A percentile compares a stretch with the other conserved stretches of the same genome.
Conservation (phyloP, 2,797 vertebrate genomes). For the Loriculus beryllinus region DNA sequence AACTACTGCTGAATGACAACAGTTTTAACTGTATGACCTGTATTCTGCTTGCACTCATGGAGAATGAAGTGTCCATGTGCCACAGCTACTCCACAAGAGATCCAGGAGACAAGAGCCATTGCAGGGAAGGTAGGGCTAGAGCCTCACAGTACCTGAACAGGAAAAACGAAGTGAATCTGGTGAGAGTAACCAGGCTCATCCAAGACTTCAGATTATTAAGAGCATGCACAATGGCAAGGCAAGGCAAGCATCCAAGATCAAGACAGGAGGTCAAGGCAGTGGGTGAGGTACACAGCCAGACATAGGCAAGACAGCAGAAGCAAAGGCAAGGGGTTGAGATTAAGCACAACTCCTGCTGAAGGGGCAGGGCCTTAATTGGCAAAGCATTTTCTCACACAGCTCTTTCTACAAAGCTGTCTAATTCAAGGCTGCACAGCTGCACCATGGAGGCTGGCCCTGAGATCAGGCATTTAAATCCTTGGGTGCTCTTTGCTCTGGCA, state of each 20-base stretch:
- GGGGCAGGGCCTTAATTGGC: neutral
- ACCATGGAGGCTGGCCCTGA: neutral
- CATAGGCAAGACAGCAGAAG: neutral
- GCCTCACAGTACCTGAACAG: neutral
- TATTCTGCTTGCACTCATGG: neutral
- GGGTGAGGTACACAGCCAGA: neutral
- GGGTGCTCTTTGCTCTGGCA: rapidly evolving
- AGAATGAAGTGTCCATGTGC: neutral
- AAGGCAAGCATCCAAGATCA: neutral
- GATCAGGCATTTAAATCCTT: neutral
- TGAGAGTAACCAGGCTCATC: neutral
- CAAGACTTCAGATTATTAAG: neutral
- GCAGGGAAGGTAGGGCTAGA: neutral
- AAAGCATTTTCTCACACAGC: neutral
- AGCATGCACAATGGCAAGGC: neutral
- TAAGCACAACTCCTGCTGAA: neutral
- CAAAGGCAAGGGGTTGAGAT: neutral
- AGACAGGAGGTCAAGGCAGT: neutral
- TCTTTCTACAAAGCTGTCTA: neutral
- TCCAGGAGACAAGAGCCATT: neutral
- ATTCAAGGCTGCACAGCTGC: neutral
- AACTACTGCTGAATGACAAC: neutral
- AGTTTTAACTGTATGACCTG: neutral
- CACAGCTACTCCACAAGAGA: neutral
- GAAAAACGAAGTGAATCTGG: neutral